A percentile compares a stretch with the other conserved stretches of the same genome.
Conservation (phyloP, 2,797 vertebrate genomes). For the Phataginus tetradactyla region DNA sequence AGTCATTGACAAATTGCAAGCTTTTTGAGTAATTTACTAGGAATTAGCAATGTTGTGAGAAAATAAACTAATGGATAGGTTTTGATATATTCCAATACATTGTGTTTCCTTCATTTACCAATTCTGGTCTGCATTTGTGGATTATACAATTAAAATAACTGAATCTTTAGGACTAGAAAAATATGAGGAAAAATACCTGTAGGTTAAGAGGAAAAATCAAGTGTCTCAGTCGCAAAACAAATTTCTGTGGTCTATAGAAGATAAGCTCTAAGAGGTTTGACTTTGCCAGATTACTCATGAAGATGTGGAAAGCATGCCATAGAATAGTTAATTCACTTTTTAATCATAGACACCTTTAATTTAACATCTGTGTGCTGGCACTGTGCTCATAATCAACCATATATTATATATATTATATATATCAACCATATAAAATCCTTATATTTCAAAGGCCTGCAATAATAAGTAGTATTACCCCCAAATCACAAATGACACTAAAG, state of each 20-base stretch:
- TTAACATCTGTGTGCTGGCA: conserved; percentile 17
- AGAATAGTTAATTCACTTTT: conserved; percentile 19
- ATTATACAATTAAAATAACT: conserved; percentile 29
- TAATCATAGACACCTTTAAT: conserved; percentile 6
- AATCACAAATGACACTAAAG: conserved; percentile 40
- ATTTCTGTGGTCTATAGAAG: background rate
- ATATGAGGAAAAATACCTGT: background rate
- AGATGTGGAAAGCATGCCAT: background rate
- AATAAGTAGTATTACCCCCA: background rate
- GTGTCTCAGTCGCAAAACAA: background rate
- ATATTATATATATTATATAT: no score
- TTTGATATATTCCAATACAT: conserved; percentile 50
- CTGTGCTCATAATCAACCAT: conserved; percentile 12
- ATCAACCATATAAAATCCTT: no score
- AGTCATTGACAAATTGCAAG: background rate
- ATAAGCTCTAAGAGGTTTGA: background rate
- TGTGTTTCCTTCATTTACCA: conserved; percentile 55
- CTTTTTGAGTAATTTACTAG: conserved; percentile 26
- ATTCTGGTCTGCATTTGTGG: conserved; percentile 39
- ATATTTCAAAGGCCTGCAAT: conserved; percentile 32
- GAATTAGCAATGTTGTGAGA: conserved; percentile 37
- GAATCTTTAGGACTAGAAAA: conserved; percentile 45
- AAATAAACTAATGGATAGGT: conserved; percentile 56
- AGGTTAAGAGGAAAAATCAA: background rate
- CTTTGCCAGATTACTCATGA: background rate